phyloP scores from a whole-genome alignment of 2,113 vertebrate genomes.

The Trematomus loennbergii region DNA sequence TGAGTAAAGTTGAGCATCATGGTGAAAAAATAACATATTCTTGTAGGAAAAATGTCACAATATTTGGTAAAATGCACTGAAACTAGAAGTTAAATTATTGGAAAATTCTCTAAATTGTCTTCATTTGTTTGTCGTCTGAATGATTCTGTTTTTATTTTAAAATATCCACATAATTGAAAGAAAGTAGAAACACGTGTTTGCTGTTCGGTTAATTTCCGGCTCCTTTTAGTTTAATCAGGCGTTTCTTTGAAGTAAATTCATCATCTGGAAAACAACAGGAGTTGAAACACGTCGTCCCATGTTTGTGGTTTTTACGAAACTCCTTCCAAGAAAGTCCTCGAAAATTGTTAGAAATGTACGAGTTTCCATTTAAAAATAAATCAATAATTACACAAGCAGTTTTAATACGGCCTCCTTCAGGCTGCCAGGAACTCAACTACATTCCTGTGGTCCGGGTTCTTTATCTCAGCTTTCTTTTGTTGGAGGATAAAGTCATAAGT shows the following conservation, averaged over 20 bases:
- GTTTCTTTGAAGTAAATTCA: not conserved
- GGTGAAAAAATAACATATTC: no score
- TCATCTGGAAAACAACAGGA: constrained; percentile 7
- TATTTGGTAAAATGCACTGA: no score
- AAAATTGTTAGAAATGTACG: not conserved
- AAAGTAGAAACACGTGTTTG: not conserved
- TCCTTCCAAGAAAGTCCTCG: constrained; percentile 1
- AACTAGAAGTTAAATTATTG: no score
- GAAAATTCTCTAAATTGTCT: no score
- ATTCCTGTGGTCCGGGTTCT: not conserved
- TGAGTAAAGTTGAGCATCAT: no score
- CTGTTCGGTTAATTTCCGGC: not conserved
- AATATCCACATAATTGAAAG: no score
- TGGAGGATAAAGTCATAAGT: not conserved
- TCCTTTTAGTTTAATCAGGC: not conserved
- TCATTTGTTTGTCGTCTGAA: no score
- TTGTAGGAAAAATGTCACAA: no score
- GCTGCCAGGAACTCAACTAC: not conserved
- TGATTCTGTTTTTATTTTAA: not conserved
- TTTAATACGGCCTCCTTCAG: not conserved
- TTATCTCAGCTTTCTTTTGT: not conserved
- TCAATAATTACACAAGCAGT: not conserved
- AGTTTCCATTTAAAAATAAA: not conserved
- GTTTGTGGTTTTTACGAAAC: not conserved
- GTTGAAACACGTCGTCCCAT: no score